Percentiles rank a stretch among this genome's conserved stretches.
These are phyloP conservation scores for Vireo altiloquus DNA, from an alignment of 2,113 vertebrate species.

Conservation along the genomic window DNA sequence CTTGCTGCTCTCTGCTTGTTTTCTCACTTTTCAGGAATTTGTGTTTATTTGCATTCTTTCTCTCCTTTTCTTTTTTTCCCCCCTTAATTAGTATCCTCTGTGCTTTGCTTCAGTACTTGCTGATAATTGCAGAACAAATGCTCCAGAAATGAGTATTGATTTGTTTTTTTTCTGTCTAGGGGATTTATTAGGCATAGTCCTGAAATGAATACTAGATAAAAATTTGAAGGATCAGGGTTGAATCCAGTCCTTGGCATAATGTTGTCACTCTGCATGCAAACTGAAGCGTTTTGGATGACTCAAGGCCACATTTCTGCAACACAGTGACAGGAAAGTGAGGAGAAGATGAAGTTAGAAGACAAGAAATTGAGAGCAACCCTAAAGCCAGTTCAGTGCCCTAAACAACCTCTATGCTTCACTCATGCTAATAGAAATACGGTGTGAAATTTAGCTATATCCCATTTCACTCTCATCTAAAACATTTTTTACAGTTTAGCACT, in stretches of 20 bases:
- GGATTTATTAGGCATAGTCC: not conserved
- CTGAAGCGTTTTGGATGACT: not conserved
- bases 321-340: not conserved
- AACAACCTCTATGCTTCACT: not conserved
- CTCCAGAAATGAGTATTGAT: not conserved
- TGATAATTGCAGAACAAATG: not conserved
- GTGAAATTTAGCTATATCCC: not conserved
- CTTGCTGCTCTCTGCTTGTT: not conserved
- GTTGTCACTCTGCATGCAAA: not conserved
- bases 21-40: not conserved
- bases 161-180: not conserved
- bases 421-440: not conserved
- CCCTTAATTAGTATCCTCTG: not conserved
- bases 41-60: not conserved
- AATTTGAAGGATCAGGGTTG: not conserved
- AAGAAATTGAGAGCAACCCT: not conserved
- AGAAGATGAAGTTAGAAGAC: not conserved
- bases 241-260: not conserved
- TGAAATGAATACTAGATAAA: not conserved
- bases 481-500: not conserved
- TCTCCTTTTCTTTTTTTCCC: rapidly evolving
- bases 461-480: not conserved
- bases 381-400: not conserved
- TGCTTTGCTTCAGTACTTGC: not conserved
- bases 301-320: not conserved